phyloP scores from a whole-genome alignment of 1,140 invertebrate genomes.

The Drosophila murphyi region DNA sequence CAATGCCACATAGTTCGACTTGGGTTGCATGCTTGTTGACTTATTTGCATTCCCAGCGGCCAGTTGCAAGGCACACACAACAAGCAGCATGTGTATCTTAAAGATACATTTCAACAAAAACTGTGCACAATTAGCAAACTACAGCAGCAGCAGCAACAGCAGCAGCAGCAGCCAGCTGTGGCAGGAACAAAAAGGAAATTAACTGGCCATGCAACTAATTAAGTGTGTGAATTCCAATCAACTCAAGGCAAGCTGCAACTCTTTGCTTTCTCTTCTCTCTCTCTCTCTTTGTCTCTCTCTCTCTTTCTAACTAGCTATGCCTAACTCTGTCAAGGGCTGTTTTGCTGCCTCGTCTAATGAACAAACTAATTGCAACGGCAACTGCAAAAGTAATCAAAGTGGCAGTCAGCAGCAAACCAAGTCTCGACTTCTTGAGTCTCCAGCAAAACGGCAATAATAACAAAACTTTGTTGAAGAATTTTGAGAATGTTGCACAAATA shows the following conservation, averaged over 20 bases:
- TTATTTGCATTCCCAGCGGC: slow-evolving; percentile 40
- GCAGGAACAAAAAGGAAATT: slow-evolving; percentile 46
- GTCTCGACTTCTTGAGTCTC: slow-evolving; percentile 29
- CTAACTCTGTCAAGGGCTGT: slow-evolving; percentile 30
- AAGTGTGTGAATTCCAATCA: slow-evolving; percentile 80
- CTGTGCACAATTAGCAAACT: slow-evolving; percentile 26
- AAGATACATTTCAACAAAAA: slow-evolving; percentile 38
- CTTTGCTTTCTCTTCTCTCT: neutral
- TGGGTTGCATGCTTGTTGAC: slow-evolving; percentile 1
- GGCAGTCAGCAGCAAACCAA: slow-evolving; percentile 49
- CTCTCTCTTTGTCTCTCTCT: no score
- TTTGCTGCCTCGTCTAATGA: slow-evolving; percentile 74
- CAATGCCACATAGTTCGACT: slow-evolving; percentile 11
- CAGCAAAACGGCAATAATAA: slow-evolving; percentile 76
- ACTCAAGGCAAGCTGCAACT: slow-evolving; percentile 22
- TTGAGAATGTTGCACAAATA: slow-evolving; percentile 82
- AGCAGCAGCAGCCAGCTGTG: no score
- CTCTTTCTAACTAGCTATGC: neutral
- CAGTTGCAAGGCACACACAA: slow-evolving; percentile 8
- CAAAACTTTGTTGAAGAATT: slow-evolving; percentile 81
- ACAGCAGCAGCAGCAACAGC: neutral
- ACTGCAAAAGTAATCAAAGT: slow-evolving; percentile 82
- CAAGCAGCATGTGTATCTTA: slow-evolving; percentile 30
- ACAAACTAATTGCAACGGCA: slow-evolving; percentile 81
- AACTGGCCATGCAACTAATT: slow-evolving; percentile 66